Conservation (phyloP, 1,140 invertebrate species). For the Protaetia brevitarsis region DNA sequence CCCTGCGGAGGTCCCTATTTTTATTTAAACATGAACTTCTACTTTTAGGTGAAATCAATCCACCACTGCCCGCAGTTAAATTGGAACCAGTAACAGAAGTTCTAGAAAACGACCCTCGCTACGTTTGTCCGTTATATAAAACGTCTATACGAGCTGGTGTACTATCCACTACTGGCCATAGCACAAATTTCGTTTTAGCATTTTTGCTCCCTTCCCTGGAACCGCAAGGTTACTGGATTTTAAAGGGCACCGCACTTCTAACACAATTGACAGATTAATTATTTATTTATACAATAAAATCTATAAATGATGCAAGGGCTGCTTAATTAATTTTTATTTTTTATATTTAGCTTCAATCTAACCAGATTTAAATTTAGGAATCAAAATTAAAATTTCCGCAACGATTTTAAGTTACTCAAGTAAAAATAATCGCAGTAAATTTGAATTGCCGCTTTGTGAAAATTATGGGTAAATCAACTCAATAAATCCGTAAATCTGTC, state of each 20-base stretch:
- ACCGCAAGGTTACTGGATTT: conserved; percentile 75
- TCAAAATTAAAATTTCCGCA: no score
- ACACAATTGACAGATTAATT: conserved; percentile 69
- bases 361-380: no score
- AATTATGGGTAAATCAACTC: no score
- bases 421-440: no score
- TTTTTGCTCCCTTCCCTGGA: conserved; percentile 65
- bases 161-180: conserved; percentile 84
- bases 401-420: no score
- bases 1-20: no score
- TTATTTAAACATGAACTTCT: background rate
- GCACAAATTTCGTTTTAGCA: conserved; percentile 84
- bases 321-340: no score
- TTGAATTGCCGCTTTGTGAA: no score
- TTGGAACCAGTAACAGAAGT: conserved; percentile 66
- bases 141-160: conserved; percentile 78
- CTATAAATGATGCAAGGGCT: no score
- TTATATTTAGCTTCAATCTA: no score
- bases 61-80: conserved; percentile 70
- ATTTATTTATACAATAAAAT: conserved; percentile 3
- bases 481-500: no score
- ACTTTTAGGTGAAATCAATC: conserved; percentile 65
- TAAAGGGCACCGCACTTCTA: conserved; percentile 78
- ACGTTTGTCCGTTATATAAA: conserved; percentile 79
- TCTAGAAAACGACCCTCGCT: conserved; percentile 61